Percentiles rank a stretch among this genome's conserved stretches.
Conservation (phyloP, 2,888 invertebrate species). For the Ephialtes manifestator region DNA sequence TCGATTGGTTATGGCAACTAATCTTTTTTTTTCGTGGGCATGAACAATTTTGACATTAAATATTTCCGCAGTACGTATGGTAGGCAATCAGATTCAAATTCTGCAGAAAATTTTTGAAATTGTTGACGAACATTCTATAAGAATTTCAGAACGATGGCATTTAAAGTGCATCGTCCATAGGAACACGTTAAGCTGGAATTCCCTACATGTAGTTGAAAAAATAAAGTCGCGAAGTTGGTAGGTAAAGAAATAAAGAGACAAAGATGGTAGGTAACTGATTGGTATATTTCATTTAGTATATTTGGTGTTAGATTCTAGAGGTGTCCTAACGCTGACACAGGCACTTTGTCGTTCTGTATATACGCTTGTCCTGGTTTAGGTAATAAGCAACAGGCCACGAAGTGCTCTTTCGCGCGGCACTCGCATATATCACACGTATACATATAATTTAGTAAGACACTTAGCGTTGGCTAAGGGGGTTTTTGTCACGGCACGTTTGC, state of each 20-base stretch:
- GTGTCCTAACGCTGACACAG: slow-evolving; percentile 17
- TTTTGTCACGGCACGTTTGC: slow-evolving; percentile 83
- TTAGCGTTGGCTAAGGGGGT: slow-evolving; percentile 78
- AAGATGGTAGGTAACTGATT: slow-evolving; percentile 19
- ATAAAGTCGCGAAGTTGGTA: neutral
- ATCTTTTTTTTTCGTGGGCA: too few relatives aligned
- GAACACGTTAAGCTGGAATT: too few relatives aligned
- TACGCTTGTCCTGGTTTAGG: slow-evolving; percentile 35
- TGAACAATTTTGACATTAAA: too few relatives aligned
- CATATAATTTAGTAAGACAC: slow-evolving; percentile 85
- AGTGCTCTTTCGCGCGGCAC: slow-evolving; percentile 1
- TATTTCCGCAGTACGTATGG: too few relatives aligned
- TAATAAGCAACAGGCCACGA: slow-evolving; percentile 54
- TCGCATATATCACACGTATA: slow-evolving; percentile 51
- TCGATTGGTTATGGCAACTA: too few relatives aligned
- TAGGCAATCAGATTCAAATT: too few relatives aligned
- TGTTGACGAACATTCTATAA: too few relatives aligned
- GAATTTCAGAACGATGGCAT: too few relatives aligned
- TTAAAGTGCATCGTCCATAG: too few relatives aligned
- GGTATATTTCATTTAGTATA: slow-evolving; percentile 47
- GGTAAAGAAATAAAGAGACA: neutral
- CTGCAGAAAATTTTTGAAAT: too few relatives aligned
- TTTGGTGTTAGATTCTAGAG: slow-evolving; percentile 45
- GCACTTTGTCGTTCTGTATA: neutral
- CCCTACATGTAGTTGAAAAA: neutral